Base-by-base conservation (phyloP, 2,113 vertebrate genomes). In the Urocolius indicus region DNA sequence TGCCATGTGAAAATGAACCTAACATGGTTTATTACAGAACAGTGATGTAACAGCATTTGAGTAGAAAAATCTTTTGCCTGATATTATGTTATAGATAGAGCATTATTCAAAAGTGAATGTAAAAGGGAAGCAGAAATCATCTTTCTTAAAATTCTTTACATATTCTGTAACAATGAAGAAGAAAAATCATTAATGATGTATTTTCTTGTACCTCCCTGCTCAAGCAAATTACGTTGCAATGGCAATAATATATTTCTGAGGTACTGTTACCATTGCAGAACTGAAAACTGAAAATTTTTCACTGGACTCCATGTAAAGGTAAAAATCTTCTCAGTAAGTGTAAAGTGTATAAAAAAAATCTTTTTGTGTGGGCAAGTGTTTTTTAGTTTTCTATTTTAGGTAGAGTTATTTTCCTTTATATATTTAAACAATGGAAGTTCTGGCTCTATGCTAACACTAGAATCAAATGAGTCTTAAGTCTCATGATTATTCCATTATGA, bases 11-110 rank as follows among this genome's bases (percentile, higher is more conserved):
- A 96, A 97, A 94, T 78, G 19, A 84, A 87, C 95, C 43, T 95
- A 88, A 84, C 66, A 55, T 43, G 43, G 16, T 92, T 96, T 92
- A 67, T 93, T 89, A 92, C 9, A 83, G 45, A 96, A 62, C 23
- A 57, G 21, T 63, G 49, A 76, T 55, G 57, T 14, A 80, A 24
- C 22, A 71, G 45, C 27, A 36, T 87, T 62, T 81, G 34, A 84
- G 74, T 57, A 79, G 48, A 32, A 93, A 84, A 89, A 49, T 51
- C 13, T 84, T 71, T 65, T 3, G 1, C 12, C 80, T 43, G 9
- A 6, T 93, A 26, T 29, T 84, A 49, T 9, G 2, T 51, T 79
- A 55, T 18, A 51, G 27, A 7, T 94, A n/a, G 30, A 81, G n/a
- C 13, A 73, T 41, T 78, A 52, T 62, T 79, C 1, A 0, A 57